Base-by-base conservation (phyloP, 2,113 vertebrate genomes). In the Vidua macroura region DNA sequence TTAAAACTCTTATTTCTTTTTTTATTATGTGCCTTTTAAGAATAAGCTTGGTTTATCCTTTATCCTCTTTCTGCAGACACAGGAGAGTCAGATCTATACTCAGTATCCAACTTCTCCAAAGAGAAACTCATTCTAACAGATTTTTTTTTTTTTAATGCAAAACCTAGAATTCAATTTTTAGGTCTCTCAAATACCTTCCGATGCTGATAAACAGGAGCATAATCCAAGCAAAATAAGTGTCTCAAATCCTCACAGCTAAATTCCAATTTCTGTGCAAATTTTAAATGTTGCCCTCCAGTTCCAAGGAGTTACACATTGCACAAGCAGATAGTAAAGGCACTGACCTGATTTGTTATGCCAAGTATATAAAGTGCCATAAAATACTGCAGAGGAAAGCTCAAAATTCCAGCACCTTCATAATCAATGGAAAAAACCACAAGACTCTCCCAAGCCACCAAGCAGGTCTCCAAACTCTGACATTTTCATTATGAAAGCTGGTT, bases 221-320 rank as follows among this genome's bases (percentile, higher is more conserved):
- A 97, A 97, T 95, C 95, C 94, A 76, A 90, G 86, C 41, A 96
- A 90, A 97, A 58, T 72, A 95, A 97, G 66, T 31, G 53, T 51
- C 86, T 90, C 60, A 76, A 94, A 96, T 93, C 95, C 95, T 93
- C 52, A 33, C 49, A 92, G 93, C 88, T 94, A 82, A 92, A 94
- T 86, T 96, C 95, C 95, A 95, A 97, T 97, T 97, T 97, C 95
- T 97, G 92, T 97, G 96, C 96, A 97, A 96, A 96, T 96, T 94
- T 91, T 66, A 27, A 53, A 74, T 1, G 35, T 35, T 84, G 83
- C 90, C 86, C 80, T 86, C 75, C 68, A 35, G 77, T 72, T 83
- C 88, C 90, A 18, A 48, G 87, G 91, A 92, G 75, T 51, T 69
- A 9, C 73, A 64, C 0, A 1, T 83, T 96, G 88, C 95, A 95